A percentile compares a stretch with the other conserved stretches of the same genome.
Evolutionary conservation across 2,797 vertebrate genomes (phyloP).

Genomic region (Myotis findleyi): DNA sequence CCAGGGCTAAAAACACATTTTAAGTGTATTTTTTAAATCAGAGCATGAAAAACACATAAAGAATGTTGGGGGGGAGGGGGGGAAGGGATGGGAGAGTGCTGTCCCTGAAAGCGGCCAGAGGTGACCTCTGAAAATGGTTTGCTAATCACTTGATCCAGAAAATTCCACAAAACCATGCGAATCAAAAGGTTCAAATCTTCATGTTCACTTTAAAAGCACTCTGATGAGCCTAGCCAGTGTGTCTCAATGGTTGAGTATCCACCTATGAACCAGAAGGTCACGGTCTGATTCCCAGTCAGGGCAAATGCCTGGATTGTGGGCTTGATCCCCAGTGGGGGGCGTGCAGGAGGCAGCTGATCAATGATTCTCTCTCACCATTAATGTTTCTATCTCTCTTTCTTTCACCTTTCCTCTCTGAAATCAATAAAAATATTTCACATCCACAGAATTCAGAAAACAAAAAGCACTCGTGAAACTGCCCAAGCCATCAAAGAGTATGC

Average conservation of each 20-base stretch:
- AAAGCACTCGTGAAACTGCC: neutral
- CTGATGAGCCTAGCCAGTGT: neutral
- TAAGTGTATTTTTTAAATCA: neutral
- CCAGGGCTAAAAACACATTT: neutral
- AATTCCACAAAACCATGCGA: neutral
- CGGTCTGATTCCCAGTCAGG: neutral
- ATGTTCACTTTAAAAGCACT: too few relatives aligned
- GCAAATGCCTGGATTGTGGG: neutral
- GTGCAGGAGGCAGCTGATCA: too few relatives aligned
- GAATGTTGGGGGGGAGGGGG: neutral
- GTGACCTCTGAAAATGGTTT: neutral
- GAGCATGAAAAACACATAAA: slow-evolving; percentile 1
- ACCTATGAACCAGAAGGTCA: neutral
- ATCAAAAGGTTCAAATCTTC: neutral
- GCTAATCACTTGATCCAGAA: neutral
- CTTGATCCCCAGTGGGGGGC: too few relatives aligned
- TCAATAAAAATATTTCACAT: too few relatives aligned
- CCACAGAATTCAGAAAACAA: too few relatives aligned
- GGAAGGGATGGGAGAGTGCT: too few relatives aligned
- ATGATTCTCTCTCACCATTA: too few relatives aligned
- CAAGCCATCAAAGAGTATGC: neutral
- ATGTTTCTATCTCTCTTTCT: too few relatives aligned
- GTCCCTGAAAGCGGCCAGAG: neutral
- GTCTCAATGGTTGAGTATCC: neutral
- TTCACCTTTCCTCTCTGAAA: too few relatives aligned